phyloP scores from a whole-genome alignment of 2,113 vertebrate species.

The Pholis gunnellus region DNA sequence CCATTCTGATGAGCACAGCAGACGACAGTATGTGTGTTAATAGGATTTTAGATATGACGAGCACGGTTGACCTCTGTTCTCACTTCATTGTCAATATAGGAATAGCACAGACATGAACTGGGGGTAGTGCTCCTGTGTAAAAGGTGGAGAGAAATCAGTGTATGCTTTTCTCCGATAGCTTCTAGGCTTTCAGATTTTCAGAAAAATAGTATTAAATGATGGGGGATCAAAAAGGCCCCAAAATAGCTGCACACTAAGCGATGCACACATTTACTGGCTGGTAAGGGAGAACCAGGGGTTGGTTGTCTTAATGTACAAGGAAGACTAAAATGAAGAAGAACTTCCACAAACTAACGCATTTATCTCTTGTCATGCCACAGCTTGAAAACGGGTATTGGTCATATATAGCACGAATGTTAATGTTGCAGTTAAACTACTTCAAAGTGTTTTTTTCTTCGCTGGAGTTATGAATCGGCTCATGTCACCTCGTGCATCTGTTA shows the following conservation, averaged over 20 bases:
- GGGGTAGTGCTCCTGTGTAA: slow-evolving; percentile 33
- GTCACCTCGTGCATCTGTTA: background rate
- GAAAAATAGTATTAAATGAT: slow-evolving; percentile 27
- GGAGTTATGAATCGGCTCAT: background rate
- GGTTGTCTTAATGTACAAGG: slow-evolving; percentile 17
- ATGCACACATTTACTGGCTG: slow-evolving; percentile 28
- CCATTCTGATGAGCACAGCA: slow-evolving; percentile 61
- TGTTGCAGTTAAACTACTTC: background rate
- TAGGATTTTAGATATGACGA: slow-evolving; percentile 63
- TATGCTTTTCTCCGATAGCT: slow-evolving; percentile 27
- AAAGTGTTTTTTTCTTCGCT: background rate
- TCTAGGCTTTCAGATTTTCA: slow-evolving; percentile 35
- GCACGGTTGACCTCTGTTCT: slow-evolving; percentile 56
- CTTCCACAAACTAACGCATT: background rate
- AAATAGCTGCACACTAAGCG: slow-evolving; percentile 36
- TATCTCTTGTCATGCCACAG: background rate
- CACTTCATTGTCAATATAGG: slow-evolving; percentile 48
- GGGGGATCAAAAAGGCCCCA: slow-evolving; percentile 31
- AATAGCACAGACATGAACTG: slow-evolving; percentile 29
- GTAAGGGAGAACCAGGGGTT: background rate
- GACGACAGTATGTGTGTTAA: slow-evolving; percentile 59
- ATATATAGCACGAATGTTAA: background rate
- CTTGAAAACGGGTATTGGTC: slow-evolving; percentile 25
- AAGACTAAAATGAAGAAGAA: slow-evolving; percentile 6
- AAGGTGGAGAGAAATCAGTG: slow-evolving; percentile 37